A percentile compares a stretch with the other conserved stretches of the same genome.
Conservation (phyloP, 2,797 vertebrate genomes). For the Diplodus puntazzo region DNA sequence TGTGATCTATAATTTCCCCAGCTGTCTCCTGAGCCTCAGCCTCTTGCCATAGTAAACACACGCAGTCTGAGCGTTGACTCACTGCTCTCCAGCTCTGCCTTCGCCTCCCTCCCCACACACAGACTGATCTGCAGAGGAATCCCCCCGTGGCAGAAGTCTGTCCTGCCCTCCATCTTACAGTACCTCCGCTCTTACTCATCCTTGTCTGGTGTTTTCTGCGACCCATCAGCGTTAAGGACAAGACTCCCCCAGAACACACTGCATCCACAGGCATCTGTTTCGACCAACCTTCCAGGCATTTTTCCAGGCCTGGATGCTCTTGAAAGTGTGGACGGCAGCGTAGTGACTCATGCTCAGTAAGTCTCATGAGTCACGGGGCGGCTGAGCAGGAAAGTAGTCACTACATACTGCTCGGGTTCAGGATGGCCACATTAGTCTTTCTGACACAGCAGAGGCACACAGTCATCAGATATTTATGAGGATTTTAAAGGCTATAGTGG, state of each 20-base stretch:
- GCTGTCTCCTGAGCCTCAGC: slow-evolving; percentile 27
- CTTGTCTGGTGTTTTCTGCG: slow-evolving; percentile 40
- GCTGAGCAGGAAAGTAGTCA: slow-evolving; percentile 8
- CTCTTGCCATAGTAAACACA: slow-evolving; percentile 45
- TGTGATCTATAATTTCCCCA: slow-evolving; percentile 45
- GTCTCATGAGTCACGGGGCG: slow-evolving; percentile 64
- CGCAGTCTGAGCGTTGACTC: slow-evolving; percentile 40
- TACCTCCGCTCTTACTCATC: slow-evolving; percentile 32
- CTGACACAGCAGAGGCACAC: slow-evolving; percentile 30
- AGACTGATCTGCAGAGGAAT: slow-evolving; percentile 28
- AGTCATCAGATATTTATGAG: slow-evolving; percentile 43
- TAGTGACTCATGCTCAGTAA: slow-evolving; percentile 59
- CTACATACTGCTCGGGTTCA: slow-evolving; percentile 17
- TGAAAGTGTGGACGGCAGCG: slow-evolving; percentile 49
- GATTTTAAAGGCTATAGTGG: slow-evolving; percentile 23
- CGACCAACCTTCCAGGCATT: slow-evolving; percentile 49
- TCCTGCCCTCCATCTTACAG: slow-evolving; percentile 20
- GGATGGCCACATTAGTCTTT: slow-evolving; percentile 20
- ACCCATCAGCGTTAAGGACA: slow-evolving; percentile 23
- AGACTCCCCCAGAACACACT: slow-evolving; percentile 27
- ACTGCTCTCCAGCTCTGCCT: slow-evolving; percentile 23
- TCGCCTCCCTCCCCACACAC: slow-evolving; percentile 7
- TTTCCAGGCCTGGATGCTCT: slow-evolving; percentile 50
- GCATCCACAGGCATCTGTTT: slow-evolving; percentile 55
- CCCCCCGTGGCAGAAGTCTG: slow-evolving; percentile 11